Evolutionary conservation across 2,888 invertebrate species (phyloP).

Genomic region (Amiota minor): DNA sequence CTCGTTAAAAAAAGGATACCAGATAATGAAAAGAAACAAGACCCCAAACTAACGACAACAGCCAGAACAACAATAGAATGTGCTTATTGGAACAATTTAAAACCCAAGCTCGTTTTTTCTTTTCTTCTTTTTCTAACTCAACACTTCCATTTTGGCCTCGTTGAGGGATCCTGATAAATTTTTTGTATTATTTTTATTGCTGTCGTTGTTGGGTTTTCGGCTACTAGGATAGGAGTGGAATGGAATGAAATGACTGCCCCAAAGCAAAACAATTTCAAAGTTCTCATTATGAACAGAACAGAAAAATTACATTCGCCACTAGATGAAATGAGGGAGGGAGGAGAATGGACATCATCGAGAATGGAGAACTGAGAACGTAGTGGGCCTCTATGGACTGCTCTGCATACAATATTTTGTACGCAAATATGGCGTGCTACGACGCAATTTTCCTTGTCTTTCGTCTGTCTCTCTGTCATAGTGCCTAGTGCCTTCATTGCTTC

Average conservation of each 20-base stretch:
- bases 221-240: not conserved
- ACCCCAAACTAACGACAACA: not conserved
- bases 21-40: slow-evolving; percentile 6
- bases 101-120: not conserved
- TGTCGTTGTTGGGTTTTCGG: not conserved
- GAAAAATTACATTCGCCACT: slow-evolving; percentile 12
- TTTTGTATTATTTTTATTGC: not conserved
- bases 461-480: not conserved
- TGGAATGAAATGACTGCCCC: slow-evolving; percentile 20
- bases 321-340: not conserved
- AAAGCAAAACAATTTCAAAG: slow-evolving; percentile 48
- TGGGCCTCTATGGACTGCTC: not conserved
- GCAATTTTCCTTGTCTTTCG: not conserved
- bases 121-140: slow-evolving; percentile 15
- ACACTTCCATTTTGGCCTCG: not conserved
- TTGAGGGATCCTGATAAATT: too few species aligned
- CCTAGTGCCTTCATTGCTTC: not conserved
- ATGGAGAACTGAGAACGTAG: not conserved
- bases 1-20: slow-evolving; percentile 2
- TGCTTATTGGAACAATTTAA: slow-evolving; percentile 17
- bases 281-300: slow-evolving; percentile 57
- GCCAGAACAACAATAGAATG: not conserved
- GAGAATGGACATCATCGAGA: not conserved
- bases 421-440: slow-evolving; percentile 18
- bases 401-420: slow-evolving; percentile 19